Evolutionary conservation across 2,888 invertebrate genomes (phyloP).

Genomic region (Amphipoea lucens): DNA sequence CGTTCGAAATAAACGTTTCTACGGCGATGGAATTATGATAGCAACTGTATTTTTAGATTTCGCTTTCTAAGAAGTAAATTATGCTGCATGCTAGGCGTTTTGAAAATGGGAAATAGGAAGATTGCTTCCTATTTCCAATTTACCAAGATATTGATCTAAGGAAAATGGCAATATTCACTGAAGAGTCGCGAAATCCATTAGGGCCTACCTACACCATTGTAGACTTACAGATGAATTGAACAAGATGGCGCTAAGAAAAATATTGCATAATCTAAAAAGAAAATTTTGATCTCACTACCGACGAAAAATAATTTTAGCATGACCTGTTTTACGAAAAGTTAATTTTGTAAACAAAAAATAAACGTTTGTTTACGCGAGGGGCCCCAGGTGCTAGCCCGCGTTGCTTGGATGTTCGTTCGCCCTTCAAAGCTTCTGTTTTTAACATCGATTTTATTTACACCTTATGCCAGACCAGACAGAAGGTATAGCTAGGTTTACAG

Average conservation of each 20-base stretch:
- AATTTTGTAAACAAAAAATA: slow-evolving; percentile 46
- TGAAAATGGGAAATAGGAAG: background rate
- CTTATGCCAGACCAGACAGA: background rate
- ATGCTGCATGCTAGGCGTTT: background rate
- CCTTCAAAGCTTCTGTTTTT: slow-evolving; percentile 23
- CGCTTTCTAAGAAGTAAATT: slow-evolving; percentile 12
- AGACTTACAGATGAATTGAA: background rate
- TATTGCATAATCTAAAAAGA: slow-evolving; percentile 4
- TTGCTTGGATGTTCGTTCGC: slow-evolving; percentile 17
- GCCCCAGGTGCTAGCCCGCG: slow-evolving; percentile 48
- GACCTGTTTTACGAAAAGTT: slow-evolving; percentile 40
- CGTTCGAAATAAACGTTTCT: background rate
- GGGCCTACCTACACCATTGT: background rate
- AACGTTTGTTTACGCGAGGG: slow-evolving; percentile 47
- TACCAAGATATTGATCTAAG: background rate
- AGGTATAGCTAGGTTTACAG: background rate
- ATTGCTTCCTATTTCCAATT: too few species aligned
- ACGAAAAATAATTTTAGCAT: slow-evolving; percentile 31
- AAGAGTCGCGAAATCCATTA: background rate
- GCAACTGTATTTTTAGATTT: slow-evolving; percentile 37
- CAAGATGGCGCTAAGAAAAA: background rate
- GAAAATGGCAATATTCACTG: background rate
- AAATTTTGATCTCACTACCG: slow-evolving; percentile 6
- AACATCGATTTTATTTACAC: slow-evolving; percentile 7
- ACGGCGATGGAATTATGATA: slow-evolving; percentile 12